Conservation (phyloP, 2,113 vertebrate genomes). For the Dicentrarchus labrax region DNA sequence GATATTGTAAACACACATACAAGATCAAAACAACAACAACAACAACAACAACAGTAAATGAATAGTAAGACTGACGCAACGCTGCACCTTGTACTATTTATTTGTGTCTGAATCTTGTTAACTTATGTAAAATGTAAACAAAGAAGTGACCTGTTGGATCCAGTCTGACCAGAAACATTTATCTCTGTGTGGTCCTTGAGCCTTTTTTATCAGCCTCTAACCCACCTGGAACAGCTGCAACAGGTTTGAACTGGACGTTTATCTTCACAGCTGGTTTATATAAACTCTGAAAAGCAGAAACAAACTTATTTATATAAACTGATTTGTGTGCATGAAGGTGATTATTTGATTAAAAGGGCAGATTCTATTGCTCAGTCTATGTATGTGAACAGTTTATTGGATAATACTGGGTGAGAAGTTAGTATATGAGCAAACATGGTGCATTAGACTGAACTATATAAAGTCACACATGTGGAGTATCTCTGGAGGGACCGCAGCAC, state of each 20-base stretch:
- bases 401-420: not conserved
- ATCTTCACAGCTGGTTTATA: conserved; percentile 18
- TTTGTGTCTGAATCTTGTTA: not conserved
- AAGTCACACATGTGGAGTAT: not conserved
- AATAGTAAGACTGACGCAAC: not conserved
- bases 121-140: not conserved
- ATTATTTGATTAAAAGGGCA: not conserved
- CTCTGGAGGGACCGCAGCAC: not conserved
- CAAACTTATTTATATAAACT: not conserved
- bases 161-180: conserved; percentile 10
- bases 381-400: not conserved
- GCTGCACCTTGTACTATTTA: not conserved
- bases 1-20: no score
- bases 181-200: conserved; percentile 36
- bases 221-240: conserved; percentile 16
- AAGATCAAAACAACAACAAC: no score
- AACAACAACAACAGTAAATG: not conserved
- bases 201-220: conserved; percentile 6
- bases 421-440: not conserved
- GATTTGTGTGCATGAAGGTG: not conserved
- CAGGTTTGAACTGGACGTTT: conserved; percentile 49
- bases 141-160: not conserved
- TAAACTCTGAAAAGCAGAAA: not conserved
- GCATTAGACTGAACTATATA: not conserved
- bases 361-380: not conserved